Conservation (phyloP, 2,888 invertebrate species). For the Amiota mariae region DNA sequence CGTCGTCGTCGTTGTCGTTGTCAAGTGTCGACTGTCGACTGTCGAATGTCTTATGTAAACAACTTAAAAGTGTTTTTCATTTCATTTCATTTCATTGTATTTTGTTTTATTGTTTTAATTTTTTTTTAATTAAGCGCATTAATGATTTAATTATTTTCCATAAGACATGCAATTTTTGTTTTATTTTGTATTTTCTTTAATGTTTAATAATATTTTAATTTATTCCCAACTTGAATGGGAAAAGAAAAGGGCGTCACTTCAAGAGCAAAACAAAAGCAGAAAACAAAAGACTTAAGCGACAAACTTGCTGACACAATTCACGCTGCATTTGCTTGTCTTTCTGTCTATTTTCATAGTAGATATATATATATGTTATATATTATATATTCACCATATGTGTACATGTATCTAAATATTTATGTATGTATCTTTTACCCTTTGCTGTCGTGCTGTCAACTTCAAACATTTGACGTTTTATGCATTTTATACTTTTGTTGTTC, state of each 20-base stretch:
- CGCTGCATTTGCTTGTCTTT: conserved; percentile 4
- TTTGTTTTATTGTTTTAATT: not conserved
- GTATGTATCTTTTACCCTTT: not conserved
- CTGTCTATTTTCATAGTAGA: not conserved
- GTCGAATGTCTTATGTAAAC: not conserved
- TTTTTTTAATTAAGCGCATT: not conserved
- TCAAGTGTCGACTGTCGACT: not conserved
- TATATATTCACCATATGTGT: not conserved
- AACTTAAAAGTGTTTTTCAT: not conserved
- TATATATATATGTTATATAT: too few species aligned
- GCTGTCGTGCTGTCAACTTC: not conserved
- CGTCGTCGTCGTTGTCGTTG: not conserved
- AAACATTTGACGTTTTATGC: not conserved
- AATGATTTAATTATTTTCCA: not conserved
- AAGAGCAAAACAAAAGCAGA: not conserved
- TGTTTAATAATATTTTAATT: too few species aligned
- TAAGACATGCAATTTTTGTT: not conserved
- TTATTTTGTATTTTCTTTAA: not conserved
- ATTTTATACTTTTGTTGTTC: not conserved
- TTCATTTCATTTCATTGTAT: not conserved
- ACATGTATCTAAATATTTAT: not conserved
- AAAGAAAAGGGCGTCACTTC: conserved; percentile 8
- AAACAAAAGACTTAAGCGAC: conserved; percentile 28
- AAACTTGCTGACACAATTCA: conserved; percentile 28
- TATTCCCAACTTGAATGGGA: not conserved